A percentile compares a stretch with the other conserved stretches of the same genome.
These are phyloP conservation scores for Sarcophilus harrisii DNA, from an alignment of 2,797 vertebrate genomes.

Conservation along the genomic window DNA sequence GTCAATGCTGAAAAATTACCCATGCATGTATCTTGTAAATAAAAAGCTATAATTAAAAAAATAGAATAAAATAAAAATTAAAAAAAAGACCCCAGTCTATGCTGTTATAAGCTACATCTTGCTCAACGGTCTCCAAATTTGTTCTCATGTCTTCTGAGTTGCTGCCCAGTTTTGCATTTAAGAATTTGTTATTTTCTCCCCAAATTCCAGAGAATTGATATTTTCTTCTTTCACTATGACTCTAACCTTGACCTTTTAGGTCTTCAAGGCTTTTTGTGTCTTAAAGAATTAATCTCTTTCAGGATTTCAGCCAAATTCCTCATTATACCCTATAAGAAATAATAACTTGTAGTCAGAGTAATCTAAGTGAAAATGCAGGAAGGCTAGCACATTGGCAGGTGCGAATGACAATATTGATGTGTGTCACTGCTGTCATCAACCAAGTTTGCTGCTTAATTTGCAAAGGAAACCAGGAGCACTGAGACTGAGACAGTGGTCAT, in stretches of 20 bases:
- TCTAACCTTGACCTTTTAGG: constrained; percentile 56
- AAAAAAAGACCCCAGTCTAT: not conserved
- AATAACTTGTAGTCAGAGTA: constrained; percentile 75
- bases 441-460: constrained; percentile 67
- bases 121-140: constrained; percentile 18
- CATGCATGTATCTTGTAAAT: too few species aligned
- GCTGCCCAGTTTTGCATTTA: constrained; percentile 50
- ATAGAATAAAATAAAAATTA: too few species aligned
- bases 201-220: constrained; percentile 65
- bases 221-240: constrained; percentile 50
- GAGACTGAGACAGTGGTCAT: constrained; percentile 27
- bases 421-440: constrained; percentile 60
- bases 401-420: constrained; percentile 70
- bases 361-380: constrained; percentile 70
- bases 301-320: constrained; percentile 76
- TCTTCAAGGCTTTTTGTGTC: constrained; percentile 68
- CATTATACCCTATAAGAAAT: constrained; percentile 72
- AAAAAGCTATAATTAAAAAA: too few species aligned
- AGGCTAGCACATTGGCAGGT: constrained; percentile 54
- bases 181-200: not conserved
- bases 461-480: constrained; percentile 66
- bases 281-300: constrained; percentile 76
- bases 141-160: constrained; percentile 32
- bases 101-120: constrained; percentile 1
- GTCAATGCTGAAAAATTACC: too few species aligned